Conservation (phyloP, 2,888 invertebrate genomes). For the Elysia crispata region DNA sequence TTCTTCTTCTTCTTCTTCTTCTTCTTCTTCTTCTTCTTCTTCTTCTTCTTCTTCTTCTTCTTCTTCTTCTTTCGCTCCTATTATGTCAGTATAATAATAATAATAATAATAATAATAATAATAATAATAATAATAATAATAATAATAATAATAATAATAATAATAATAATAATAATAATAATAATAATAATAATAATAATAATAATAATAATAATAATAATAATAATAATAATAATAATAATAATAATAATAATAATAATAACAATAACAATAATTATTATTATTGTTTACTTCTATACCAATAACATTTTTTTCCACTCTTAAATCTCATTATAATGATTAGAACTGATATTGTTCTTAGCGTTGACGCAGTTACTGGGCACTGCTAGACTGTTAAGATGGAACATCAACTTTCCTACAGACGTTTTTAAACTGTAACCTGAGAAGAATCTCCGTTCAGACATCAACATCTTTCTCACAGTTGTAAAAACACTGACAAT, state of each 20-base stretch:
- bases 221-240: not conserved
- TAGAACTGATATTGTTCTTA: no score
- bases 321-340: no score
- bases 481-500: no score
- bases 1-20: not conserved
- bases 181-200: not conserved
- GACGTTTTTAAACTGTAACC: no score
- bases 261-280: no score
- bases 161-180: not conserved
- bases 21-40: not conserved
- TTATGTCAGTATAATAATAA: not conserved
- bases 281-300: no score
- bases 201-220: not conserved
- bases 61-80: not conserved
- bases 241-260: not conserved
- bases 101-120: not conserved
- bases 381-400: no score
- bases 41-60: not conserved
- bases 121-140: not conserved
- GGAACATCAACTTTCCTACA: no score
- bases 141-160: not conserved
- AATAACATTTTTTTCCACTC: no score
- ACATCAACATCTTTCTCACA: no score
- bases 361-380: no score
- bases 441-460: no score